Percentiles rank a stretch among this genome's conserved stretches.
Conservation (phyloP, 2,113 vertebrate species). For the Bambusicola thoracicus region DNA sequence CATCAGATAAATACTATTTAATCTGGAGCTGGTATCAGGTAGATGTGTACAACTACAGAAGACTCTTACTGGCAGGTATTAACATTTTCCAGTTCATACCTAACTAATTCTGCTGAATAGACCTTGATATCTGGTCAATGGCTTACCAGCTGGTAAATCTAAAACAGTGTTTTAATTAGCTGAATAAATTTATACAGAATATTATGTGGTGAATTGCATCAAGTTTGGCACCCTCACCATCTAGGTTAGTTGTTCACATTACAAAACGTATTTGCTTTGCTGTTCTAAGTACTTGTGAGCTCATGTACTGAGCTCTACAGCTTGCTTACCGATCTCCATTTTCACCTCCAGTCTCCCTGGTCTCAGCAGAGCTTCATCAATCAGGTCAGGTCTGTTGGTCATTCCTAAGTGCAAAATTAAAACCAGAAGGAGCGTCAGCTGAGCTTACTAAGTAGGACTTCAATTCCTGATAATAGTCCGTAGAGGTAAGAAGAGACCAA, state of each 20-base stretch:
- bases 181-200: not conserved
- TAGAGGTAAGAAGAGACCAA: not conserved
- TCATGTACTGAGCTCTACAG: not conserved
- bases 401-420: constrained; percentile 83
- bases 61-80: not conserved
- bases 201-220: not conserved
- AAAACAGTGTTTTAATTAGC: not conserved
- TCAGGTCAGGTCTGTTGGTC: constrained; percentile 98
- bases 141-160: not conserved
- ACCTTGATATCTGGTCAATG: not conserved
- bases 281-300: not conserved
- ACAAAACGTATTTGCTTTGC: not conserved
- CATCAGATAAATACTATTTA: not conserved
- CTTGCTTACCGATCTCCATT: constrained; percentile 94
- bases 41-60: not conserved
- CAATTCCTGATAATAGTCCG: not conserved
- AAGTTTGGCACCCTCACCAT: not conserved
- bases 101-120: not conserved
- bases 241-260: not conserved
- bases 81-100: not conserved
- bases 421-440: not conserved
- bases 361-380: constrained; percentile 94
- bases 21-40: not conserved
- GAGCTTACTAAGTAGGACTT: not conserved
- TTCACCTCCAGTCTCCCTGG: constrained; percentile 96